Conservation (phyloP, 2,888 invertebrate species). For the Parthenolecanium corni region DNA sequence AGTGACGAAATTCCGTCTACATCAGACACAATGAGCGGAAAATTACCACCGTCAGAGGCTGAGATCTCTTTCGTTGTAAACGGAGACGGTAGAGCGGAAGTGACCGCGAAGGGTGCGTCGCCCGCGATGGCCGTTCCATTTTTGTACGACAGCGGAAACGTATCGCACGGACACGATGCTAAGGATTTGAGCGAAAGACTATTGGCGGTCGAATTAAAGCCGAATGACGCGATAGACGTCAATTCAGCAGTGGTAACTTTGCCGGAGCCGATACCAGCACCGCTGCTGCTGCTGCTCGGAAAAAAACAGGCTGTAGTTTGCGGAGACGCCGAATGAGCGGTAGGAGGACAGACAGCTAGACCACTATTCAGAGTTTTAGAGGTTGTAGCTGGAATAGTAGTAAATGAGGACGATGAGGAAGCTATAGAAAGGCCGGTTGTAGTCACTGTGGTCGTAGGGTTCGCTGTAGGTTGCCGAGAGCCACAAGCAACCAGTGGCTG, state of each 20-base stretch:
- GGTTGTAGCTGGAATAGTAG: background rate
- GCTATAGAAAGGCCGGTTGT: background rate
- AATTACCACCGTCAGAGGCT: background rate
- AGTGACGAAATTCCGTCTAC: background rate
- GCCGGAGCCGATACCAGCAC: too few species aligned
- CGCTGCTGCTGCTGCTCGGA: conserved; percentile 3
- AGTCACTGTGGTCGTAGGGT: too few species aligned
- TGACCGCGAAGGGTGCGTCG: too few species aligned
- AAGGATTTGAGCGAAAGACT: conserved; percentile 10
- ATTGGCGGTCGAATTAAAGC: background rate
- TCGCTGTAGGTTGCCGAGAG: background rate
- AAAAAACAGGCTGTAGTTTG: background rate
- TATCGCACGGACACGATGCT: conserved; percentile 9
- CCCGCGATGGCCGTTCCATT: background rate
- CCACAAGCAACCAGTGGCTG: background rate
- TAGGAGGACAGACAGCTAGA: background rate
- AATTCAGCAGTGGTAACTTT: background rate
- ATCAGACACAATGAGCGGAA: background rate
- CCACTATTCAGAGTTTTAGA: conserved; percentile 6
- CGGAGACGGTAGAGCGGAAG: background rate
- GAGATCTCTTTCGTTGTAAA: too few species aligned
- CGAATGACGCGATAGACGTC: background rate
- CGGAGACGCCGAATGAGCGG: background rate
- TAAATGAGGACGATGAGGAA: background rate
- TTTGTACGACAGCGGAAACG: conserved; percentile 11